Evolutionary conservation across 1,140 invertebrate species (phyloP).

Genomic region (Caenorhabditis tropicalis): DNA sequence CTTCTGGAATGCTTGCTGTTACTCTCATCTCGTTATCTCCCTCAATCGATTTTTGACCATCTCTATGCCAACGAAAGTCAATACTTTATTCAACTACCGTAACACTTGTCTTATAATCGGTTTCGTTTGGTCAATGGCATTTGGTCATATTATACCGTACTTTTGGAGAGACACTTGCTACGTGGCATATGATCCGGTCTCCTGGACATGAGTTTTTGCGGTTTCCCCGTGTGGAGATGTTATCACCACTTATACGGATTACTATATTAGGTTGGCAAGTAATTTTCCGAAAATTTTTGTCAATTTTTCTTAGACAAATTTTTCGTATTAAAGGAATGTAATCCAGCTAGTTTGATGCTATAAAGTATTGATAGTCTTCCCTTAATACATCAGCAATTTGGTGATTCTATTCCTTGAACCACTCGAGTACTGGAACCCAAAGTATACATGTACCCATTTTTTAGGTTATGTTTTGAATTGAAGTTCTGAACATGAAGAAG

Average conservation of each 20-base stretch:
- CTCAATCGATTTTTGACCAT: constrained; percentile 33
- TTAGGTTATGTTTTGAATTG: no score
- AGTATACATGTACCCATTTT: no score
- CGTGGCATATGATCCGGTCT: constrained; percentile 9
- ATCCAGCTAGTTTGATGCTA: no score
- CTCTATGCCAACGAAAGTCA: constrained; percentile 11
- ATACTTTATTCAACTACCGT: background rate
- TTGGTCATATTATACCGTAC: constrained; percentile 11
- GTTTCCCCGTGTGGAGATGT: background rate
- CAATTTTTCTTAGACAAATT: no score
- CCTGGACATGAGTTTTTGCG: constrained; percentile 12
- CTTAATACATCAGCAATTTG: no score
- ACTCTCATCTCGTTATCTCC: constrained; percentile 37
- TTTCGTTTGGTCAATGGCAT: constrained; percentile 5
- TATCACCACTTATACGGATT: background rate
- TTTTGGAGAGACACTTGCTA: constrained; percentile 35
- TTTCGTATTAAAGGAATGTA: no score
- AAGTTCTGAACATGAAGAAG: no score
- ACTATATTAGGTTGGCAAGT: no score
- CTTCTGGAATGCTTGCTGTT: constrained; percentile 43
- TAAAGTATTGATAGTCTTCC: no score
- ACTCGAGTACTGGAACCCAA: no score
- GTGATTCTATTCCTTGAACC: no score
- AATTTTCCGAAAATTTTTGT: no score
- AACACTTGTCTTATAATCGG: constrained; percentile 18